Percentiles rank a stretch among this genome's conserved stretches.
These are phyloP conservation scores for Verasper variegatus DNA, from an alignment of 2,113 vertebrate species.

Conservation along the genomic window DNA sequence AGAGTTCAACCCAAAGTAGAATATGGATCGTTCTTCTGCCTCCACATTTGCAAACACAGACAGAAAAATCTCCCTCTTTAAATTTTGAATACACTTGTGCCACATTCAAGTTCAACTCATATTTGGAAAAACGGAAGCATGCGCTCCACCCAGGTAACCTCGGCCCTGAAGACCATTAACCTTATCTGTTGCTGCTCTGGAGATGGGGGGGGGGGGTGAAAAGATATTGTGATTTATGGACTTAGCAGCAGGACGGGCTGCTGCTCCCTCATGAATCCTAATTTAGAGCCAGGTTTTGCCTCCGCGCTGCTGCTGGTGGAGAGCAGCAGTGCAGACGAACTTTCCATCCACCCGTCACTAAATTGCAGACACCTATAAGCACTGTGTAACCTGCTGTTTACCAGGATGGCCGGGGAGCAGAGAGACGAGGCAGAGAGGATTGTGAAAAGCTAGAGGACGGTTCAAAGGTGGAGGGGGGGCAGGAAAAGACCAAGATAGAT, in stretches of 20 bases:
- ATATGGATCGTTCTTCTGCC: slow-evolving; percentile 10
- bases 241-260: slow-evolving; percentile 45
- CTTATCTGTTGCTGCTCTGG: slow-evolving; percentile 61
- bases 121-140: background rate
- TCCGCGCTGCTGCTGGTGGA: slow-evolving; percentile 26
- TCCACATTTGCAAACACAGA: slow-evolving; percentile 1
- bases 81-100: background rate
- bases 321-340: slow-evolving; percentile 57
- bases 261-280: slow-evolving; percentile 63
- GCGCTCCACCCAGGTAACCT: slow-evolving; percentile 51
- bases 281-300: slow-evolving; percentile 57
- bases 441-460: slow-evolving; percentile 26
- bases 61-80: background rate
- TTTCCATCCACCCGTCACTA: slow-evolving; percentile 56
- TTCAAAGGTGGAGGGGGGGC: slow-evolving; percentile 36
- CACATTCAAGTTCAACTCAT: slow-evolving; percentile 22
- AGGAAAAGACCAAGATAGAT: slow-evolving; percentile 44
- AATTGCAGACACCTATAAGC: slow-evolving; percentile 58
- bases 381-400: slow-evolving; percentile 56
- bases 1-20: slow-evolving; percentile 5
- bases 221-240: slow-evolving; percentile 74
- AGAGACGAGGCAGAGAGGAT: slow-evolving; percentile 48
- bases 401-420: slow-evolving; percentile 30
- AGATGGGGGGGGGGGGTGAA: slow-evolving; percentile 37
- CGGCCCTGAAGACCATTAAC: slow-evolving; percentile 63